Percentiles rank a stretch among this genome's conserved stretches.
Conservation (phyloP, 2,888 invertebrate species). For the Unio pictorum region DNA sequence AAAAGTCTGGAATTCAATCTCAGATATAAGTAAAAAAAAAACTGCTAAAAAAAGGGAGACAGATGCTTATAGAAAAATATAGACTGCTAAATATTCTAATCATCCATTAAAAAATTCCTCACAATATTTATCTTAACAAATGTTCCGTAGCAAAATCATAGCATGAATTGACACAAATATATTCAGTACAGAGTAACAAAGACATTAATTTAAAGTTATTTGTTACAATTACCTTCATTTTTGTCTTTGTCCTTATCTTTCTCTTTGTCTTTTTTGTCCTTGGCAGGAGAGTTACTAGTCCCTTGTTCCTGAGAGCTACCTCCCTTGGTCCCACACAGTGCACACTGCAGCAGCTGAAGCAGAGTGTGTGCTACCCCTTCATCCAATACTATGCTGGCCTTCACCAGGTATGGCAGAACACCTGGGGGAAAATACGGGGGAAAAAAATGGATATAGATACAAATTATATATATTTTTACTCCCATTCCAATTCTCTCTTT, state of each 20-base stretch:
- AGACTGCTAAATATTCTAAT: no score
- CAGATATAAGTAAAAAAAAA: no score
- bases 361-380: conserved; percentile 92
- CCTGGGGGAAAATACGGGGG: conserved; percentile 33
- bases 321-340: conserved; percentile 78
- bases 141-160: no score
- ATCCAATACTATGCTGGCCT: conserved; percentile 87
- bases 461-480: no score
- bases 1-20: no score
- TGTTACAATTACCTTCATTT: conserved; percentile 58
- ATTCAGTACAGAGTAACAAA: no score
- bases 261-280: conserved; percentile 58
- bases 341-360: conserved; percentile 90
- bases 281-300: conserved; percentile 47
- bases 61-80: no score
- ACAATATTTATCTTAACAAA: no score
- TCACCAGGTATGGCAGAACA: conserved; percentile 85
- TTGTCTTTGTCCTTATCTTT: conserved; percentile 51
- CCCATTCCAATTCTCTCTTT: not conserved
- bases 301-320: conserved; percentile 23
- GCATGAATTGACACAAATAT: no score
- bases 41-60: no score
- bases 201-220: no score
- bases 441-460: not conserved
- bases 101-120: no score